Evolutionary conservation across 2,113 vertebrate genomes (phyloP), one percentile per base, ranked within the genome.

Genomic region (Dasyprocta punctata): DNA sequence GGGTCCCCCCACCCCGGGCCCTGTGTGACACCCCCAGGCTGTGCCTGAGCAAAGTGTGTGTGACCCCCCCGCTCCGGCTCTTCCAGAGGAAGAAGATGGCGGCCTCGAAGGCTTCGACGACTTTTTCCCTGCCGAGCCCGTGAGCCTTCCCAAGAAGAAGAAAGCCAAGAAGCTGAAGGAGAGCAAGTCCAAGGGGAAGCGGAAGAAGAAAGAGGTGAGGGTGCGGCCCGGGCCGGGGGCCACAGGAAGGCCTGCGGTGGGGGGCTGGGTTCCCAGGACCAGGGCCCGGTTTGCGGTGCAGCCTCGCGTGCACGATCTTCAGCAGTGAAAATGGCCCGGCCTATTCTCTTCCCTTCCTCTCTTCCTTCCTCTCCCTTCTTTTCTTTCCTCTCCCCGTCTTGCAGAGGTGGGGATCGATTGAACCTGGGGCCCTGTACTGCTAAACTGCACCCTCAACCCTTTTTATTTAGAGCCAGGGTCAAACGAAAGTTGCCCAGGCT

Each of bases 61-160:
- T 89, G 3, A 96, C 61, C 5, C 38, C 28, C 5, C 13, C 28
- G 24, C 85, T 82, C 49, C 7, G 19, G 12, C 47, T 80, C 77
- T 78, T 89, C 33, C 94, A 98, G 98, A 98, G 88, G 98, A 98
- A 78, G 98, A 98, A 49, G 98, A 98, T 20, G 97, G 98, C 3
- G 96, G 96, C 82, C 97, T 98, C 4, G 98, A 96, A 47, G 94
- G 1, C 82, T 97, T 98, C 0, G 96, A 97, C 1, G 97, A 98
- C 71, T 97, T 97, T 24, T 98, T 97, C 67, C 96, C 98, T 0
- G 96, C 93, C 86, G 98, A 98, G 90, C 96, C 97, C 0, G 44
- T 98, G 94, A 97, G 96, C 92, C 97, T 98, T 24, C 97, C 98
- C 49, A 98, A 96, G 98, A 98, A 98, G 97, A 98, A 97, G 95